These are phyloP conservation scores for Muraenolepis orangiensis DNA, from an alignment of 2,797 vertebrate species.

Conservation along the genomic window DNA sequence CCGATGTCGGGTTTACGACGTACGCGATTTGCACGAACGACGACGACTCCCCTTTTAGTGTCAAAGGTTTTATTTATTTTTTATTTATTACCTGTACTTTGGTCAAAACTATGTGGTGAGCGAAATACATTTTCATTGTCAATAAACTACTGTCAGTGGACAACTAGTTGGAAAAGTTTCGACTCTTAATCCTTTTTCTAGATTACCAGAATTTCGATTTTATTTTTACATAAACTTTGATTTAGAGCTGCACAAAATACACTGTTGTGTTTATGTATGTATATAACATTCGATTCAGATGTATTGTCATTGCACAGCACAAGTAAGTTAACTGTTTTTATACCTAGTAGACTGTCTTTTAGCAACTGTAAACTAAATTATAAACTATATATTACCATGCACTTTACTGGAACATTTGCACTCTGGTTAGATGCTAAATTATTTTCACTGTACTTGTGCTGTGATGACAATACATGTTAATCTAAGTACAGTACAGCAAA, in stretches of 20 bases:
- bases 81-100: constrained; percentile 81
- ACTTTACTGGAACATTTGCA: no score
- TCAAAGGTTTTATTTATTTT: constrained; percentile 62
- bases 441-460: no score
- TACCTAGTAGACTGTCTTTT: no score
- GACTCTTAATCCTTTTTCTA: not conserved
- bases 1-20: constrained; percentile 57
- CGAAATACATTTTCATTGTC: constrained; percentile 86
- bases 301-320: no score
- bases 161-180: not conserved
- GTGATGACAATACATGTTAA: no score
- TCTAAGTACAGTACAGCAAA: no score
- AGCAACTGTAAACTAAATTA: no score
- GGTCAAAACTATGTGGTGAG: constrained; percentile 90
- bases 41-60: constrained; percentile 83
- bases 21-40: constrained; percentile 88
- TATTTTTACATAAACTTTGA: not conserved
- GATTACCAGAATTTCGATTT: no score
- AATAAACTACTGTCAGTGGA: constrained; percentile 79
- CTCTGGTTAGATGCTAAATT: no score
- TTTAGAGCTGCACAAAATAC: not conserved
- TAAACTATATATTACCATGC: no score
- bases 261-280: not conserved
- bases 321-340: no score
- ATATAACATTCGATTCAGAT: no score